Conservation (phyloP, 2,113 vertebrate species). For the Nannobrachium achirus region DNA sequence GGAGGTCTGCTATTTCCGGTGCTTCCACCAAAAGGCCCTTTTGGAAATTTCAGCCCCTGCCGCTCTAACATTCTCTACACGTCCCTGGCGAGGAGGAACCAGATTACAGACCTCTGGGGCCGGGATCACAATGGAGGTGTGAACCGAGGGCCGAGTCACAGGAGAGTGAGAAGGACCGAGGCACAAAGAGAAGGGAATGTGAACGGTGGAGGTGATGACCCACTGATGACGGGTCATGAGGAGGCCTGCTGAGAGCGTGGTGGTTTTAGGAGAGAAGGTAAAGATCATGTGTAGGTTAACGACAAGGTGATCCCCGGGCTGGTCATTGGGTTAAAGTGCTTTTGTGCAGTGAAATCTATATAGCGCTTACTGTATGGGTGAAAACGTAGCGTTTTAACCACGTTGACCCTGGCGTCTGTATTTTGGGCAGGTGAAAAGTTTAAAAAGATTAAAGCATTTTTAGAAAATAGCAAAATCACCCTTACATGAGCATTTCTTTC, state of each 20-base stretch:
- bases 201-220: constrained; percentile 17
- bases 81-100: too few relatives aligned
- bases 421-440: too few relatives aligned
- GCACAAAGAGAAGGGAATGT: constrained; percentile 51
- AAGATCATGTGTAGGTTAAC: constrained; percentile 26
- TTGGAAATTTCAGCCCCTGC: too few relatives aligned
- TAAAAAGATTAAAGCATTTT: too few relatives aligned
- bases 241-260: constrained; percentile 35
- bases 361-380: too few relatives aligned
- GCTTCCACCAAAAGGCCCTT: too few relatives aligned
- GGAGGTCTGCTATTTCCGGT: too few relatives aligned
- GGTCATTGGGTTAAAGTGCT: constrained; percentile 20
- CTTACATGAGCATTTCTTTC: not conserved
- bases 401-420: too few relatives aligned
- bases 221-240: constrained; percentile 28
- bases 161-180: constrained; percentile 44
- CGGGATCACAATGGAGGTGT: constrained; percentile 63
- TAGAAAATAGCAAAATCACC: not conserved
- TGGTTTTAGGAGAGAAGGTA: constrained; percentile 32
- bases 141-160: constrained; percentile 44
- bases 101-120: constrained; percentile 51
- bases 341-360: not conserved
- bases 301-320: constrained; percentile 17
- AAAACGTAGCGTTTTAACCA: too few relatives aligned
- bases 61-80: too few relatives aligned